Evolutionary conservation across 2,888 invertebrate genomes (phyloP).

Genomic region (Lissocephala sabroskyi): DNA sequence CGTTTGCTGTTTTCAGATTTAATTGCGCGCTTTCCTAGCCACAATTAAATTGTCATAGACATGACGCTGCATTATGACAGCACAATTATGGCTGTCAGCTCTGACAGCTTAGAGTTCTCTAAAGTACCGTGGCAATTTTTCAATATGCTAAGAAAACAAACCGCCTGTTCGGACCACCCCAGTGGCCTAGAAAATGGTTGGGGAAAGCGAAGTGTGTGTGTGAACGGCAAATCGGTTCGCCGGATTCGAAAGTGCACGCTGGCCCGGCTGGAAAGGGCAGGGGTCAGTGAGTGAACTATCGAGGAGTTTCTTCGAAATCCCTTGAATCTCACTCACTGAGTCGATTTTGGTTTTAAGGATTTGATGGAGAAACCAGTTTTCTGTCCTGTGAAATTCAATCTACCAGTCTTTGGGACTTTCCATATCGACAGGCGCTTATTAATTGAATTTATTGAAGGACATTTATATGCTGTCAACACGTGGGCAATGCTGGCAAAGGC

Average conservation of each 20-base stretch:
- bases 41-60: slow-evolving; percentile 64
- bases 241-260: neutral
- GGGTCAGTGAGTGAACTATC: too few relatives aligned
- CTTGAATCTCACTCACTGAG: too few relatives aligned
- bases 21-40: slow-evolving; percentile 63
- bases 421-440: neutral
- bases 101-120: slow-evolving; percentile 34
- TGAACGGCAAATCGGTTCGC: neutral
- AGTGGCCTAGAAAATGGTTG: too few relatives aligned
- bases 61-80: slow-evolving; percentile 60
- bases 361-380: too few relatives aligned
- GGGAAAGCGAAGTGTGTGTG: neutral
- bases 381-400: too few relatives aligned
- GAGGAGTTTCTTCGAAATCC: too few relatives aligned
- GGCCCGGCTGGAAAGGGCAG: too few relatives aligned
- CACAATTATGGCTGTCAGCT: slow-evolving; percentile 59
- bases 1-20: slow-evolving; percentile 33
- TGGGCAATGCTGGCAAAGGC: slow-evolving; percentile 29
- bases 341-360: too few relatives aligned
- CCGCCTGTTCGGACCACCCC: too few relatives aligned
- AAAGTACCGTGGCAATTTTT: too few relatives aligned
- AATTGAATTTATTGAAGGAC: slow-evolving; percentile 58
- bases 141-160: too few relatives aligned
- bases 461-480: slow-evolving; percentile 71
- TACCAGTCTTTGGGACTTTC: too few relatives aligned